Conservation (phyloP, 2,888 invertebrate species). For the Hyalella azteca region DNA sequence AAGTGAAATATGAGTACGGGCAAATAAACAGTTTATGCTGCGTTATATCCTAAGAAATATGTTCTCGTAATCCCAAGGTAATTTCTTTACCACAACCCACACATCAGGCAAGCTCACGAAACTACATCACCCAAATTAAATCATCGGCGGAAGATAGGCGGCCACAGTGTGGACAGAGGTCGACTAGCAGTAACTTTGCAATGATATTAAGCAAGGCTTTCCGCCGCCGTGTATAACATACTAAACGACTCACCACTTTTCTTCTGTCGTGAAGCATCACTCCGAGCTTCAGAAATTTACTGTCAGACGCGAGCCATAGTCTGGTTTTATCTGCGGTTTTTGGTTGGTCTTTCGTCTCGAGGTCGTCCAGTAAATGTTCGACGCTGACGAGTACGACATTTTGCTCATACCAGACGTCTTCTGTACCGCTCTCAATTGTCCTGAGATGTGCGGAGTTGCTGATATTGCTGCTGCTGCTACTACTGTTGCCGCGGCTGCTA, state of each 20-base stretch:
- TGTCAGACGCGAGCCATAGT: slow-evolving; percentile 14
- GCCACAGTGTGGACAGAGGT: too few species aligned
- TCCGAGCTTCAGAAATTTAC: background rate
- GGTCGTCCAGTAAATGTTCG: background rate
- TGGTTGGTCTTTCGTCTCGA: background rate
- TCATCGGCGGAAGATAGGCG: too few species aligned
- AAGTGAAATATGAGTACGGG: too few species aligned
- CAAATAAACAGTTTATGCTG: too few species aligned
- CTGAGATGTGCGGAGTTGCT: background rate
- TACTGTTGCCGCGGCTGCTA: background rate
- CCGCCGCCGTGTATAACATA: too few species aligned
- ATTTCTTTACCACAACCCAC: too few species aligned
- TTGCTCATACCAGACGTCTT: background rate
- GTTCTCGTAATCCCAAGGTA: too few species aligned
- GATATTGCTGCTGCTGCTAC: background rate
- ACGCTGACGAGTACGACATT: slow-evolving; percentile 8
- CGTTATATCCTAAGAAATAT: too few species aligned
- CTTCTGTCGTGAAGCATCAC: background rate
- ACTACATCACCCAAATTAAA: too few species aligned
- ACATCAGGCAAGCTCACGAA: too few species aligned
- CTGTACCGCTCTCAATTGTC: background rate
- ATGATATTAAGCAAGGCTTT: too few species aligned
- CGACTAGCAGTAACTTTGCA: too few species aligned
- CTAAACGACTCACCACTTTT: background rate
- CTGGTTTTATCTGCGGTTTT: slow-evolving; percentile 13